phyloP scores from a whole-genome alignment of 2,797 vertebrate species.

The Fratercula arctica region DNA sequence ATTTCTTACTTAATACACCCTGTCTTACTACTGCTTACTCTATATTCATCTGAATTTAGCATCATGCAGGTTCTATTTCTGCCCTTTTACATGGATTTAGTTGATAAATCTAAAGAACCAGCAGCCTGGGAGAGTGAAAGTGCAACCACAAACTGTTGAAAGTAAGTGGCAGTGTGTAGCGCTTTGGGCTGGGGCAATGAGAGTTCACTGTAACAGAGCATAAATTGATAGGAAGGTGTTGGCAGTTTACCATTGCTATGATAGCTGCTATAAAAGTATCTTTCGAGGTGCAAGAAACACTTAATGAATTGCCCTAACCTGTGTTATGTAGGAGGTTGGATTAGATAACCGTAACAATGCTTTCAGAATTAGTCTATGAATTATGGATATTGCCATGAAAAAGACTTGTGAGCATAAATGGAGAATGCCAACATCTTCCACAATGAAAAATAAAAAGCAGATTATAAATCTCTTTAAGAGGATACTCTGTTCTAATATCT shows the following conservation, averaged over 20 bases:
- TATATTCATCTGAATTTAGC: not conserved
- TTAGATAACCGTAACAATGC: not conserved
- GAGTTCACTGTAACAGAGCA: conserved; percentile 15
- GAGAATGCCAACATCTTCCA: not conserved
- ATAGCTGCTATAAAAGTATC: conserved; percentile 12
- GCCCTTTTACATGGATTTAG: not conserved
- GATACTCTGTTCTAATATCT: not conserved
- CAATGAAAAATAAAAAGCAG: not conserved
- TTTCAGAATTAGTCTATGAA: conserved; percentile 31
- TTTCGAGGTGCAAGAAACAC: conserved; percentile 25
- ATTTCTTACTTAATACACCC: not conserved
- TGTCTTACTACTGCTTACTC: not conserved
- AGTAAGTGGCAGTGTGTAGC: conserved; percentile 9
- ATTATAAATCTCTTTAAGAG: not conserved
- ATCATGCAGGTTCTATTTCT: not conserved
- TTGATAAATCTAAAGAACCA: conserved; percentile 17
- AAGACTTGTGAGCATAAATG: not conserved
- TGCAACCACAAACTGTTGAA: not conserved
- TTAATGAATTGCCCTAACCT: conserved; percentile 48
- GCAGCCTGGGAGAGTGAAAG: conserved; percentile 16
- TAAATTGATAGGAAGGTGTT: conserved; percentile 40
- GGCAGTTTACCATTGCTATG: conserved; percentile 22
- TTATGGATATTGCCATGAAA: not conserved
- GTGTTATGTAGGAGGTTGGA: not conserved
- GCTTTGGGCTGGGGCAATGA: conserved; percentile 15